Base-by-base conservation (phyloP, 2,797 vertebrate species). In the Sebastes matsubarae region DNA sequence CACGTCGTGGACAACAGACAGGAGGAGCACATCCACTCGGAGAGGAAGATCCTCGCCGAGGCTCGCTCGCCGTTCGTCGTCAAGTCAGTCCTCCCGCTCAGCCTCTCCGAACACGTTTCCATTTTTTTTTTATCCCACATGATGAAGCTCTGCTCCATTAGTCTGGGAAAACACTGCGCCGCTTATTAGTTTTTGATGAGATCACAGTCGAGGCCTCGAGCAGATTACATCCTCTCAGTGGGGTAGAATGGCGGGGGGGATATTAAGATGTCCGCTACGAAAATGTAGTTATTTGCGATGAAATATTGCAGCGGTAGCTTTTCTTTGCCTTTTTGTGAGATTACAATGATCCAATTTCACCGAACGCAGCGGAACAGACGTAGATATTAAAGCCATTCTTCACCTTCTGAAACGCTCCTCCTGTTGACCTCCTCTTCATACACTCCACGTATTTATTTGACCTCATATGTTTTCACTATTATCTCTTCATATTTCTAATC, bases 1-100 rank as follows among this genome's bases (percentile, higher is more conserved):
- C 97, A 98, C 1, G 92, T 99, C 0, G 97, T 99, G 60, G 97
- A 97, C 75, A 98, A 97, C 34, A 96, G 96, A 50, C 98, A 99
- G 75, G 96, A 99, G 36, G 97, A 98, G 52, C 98, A 98, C 60
- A 96, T 99, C 87, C 97, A 98, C 91, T 98, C 97, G 0, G 97
- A 99, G 86, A 97, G 98, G 90, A 96, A 92, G 88, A 98, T 99
- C 82, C 95, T 99, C 0, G 94, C 97, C 5, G 97, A 97, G 80
- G 93, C 96, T n/a, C 95, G 95, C 63, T 98, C 96, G 2, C 96
- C 97, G 0, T 99, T 99, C 30, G 84, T 99, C 18, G 97, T 99
- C 30, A 98, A 96, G 98, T 99, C 88, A 94, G 97, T 92, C 73
- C 11, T 59, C 14, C 12, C 2, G 27, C 32, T 58, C 46, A 14